Evolutionary conservation across 2,113 vertebrate genomes (phyloP).

Genomic region (Tachysurus vachellii): DNA sequence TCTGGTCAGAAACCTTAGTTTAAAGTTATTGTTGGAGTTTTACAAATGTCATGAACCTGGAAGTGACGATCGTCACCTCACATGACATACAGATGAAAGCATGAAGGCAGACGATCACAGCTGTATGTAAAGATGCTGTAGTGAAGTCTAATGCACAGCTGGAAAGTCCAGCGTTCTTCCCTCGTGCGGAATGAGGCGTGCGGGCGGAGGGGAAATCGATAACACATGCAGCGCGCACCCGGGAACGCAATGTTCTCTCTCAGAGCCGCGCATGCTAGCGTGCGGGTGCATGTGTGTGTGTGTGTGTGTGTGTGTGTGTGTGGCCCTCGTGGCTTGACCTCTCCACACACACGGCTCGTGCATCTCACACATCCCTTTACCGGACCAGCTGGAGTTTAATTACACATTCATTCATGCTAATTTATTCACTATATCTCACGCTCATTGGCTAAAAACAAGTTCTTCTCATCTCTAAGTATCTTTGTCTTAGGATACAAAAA

Average conservation of each 20-base stretch:
- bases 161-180: slow-evolving; percentile 19
- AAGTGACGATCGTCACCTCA: neutral
- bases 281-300: neutral
- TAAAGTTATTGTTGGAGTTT: neutral
- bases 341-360: neutral
- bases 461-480: too few relatives aligned
- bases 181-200: slow-evolving; percentile 12
- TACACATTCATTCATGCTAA: neutral
- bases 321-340: neutral
- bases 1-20: neutral
- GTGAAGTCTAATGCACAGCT: neutral
- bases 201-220: slow-evolving; percentile 54
- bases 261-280: neutral
- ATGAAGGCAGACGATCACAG: neutral
- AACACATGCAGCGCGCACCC: slow-evolving; percentile 61
- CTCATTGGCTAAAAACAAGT: neutral
- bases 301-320: neutral
- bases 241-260: slow-evolving; percentile 71
- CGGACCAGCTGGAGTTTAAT: neutral
- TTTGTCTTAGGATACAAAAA: too few relatives aligned
- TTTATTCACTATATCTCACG: neutral
- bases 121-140: neutral
- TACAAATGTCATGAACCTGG: neutral
- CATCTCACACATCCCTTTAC: neutral
- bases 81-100: neutral